These are phyloP conservation scores for Pseudolaguvia tuberculata DNA, from an alignment of 2,113 vertebrate genomes.

Conservation along the genomic window DNA sequence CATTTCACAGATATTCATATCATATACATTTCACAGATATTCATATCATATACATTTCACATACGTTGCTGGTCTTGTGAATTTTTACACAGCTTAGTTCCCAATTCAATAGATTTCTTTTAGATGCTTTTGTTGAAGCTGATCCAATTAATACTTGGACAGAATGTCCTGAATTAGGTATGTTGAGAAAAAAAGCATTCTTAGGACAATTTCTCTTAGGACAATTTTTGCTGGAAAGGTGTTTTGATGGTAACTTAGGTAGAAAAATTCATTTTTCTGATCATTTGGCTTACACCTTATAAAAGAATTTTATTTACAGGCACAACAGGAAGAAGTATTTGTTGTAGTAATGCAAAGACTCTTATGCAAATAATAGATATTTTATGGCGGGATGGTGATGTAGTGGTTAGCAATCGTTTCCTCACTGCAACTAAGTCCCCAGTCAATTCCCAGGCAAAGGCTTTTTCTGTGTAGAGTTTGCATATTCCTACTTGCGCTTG, in stretches of 20 bases:
- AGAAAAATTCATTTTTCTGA: conserved; percentile 6
- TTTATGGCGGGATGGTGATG: too few species aligned
- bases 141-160: neutral
- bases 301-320: neutral
- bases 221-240: neutral
- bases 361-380: too few species aligned
- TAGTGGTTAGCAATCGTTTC: too few species aligned
- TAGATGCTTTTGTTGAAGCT: neutral
- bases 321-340: neutral
- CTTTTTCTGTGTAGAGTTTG: too few species aligned
- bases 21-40: neutral
- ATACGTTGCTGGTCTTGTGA: neutral
- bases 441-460: too few species aligned
- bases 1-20: neutral
- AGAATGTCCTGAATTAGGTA: neutral
- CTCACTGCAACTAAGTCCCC: too few species aligned
- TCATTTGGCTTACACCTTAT: neutral
- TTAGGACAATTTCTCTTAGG: too few species aligned
- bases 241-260: neutral
- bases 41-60: too few species aligned
- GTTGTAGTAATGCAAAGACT: neutral
- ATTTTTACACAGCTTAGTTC: neutral
- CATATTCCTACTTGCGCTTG: too few species aligned
- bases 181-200: neutral
- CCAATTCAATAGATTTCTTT: neutral